Conservation (phyloP, 2,888 invertebrate species). For the Protodeltote pygarga region DNA sequence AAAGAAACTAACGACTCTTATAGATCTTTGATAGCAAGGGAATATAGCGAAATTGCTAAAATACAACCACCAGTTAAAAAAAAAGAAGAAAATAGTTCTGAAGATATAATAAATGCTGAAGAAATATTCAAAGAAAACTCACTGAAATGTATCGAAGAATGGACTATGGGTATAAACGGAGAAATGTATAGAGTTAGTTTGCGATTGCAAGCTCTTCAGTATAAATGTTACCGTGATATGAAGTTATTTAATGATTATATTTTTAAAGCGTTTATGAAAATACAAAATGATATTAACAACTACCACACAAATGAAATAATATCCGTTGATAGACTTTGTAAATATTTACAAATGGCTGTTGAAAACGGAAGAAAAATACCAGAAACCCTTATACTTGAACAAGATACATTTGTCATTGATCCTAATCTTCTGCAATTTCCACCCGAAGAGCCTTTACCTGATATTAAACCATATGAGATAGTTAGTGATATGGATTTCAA, state of each 20-base stretch:
- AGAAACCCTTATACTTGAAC: conserved; percentile 78
- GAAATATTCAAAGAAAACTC: conserved; percentile 74
- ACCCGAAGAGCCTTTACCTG: conserved; percentile 45
- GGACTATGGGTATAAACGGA: conserved; percentile 85
- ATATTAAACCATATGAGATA: conserved; percentile 54
- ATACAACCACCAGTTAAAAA: conserved; percentile 64
- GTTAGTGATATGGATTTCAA: conserved; percentile 67
- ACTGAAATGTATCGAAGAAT: conserved; percentile 85
- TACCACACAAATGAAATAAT: conserved; percentile 78
- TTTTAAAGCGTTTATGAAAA: conserved; percentile 75
- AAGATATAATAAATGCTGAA: conserved; percentile 63
- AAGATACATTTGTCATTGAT: conserved; percentile 82
- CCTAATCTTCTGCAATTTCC: conserved; percentile 75
- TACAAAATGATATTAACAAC: conserved; percentile 77
- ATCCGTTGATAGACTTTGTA: conserved; percentile 82
- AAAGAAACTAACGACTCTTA: conserved; percentile 72
- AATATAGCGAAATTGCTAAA: conserved; percentile 74
- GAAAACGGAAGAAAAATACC: conserved; percentile 80
- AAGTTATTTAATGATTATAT: conserved; percentile 77
- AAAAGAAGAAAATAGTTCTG: conserved; percentile 66
- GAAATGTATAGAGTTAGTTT: conserved; percentile 84
- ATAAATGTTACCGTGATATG: conserved; percentile 76
- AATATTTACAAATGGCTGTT: conserved; percentile 82
- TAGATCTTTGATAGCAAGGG: conserved; percentile 67
- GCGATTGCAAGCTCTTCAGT: conserved; percentile 71